A percentile compares a stretch with the other conserved stretches of the same genome.
Evolutionary conservation across 2,113 vertebrate species (phyloP).

Genomic region (Myrmecobius fasciatus): DNA sequence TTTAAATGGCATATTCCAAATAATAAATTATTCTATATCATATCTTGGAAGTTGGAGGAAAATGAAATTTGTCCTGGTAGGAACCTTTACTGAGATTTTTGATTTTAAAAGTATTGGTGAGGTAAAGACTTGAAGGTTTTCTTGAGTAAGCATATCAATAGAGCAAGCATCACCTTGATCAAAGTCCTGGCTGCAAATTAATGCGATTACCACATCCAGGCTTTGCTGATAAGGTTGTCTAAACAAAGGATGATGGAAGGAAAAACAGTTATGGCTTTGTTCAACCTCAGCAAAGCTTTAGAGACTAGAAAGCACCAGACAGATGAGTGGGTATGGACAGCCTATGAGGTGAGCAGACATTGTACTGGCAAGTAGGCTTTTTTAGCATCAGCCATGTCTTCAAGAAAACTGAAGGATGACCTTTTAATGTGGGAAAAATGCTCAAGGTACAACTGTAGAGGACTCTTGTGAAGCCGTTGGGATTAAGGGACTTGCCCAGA

Average conservation of each 20-base stretch:
- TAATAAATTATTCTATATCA: constrained; percentile 53
- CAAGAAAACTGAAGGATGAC: neutral
- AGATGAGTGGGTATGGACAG: too few relatives aligned
- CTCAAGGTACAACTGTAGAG: neutral
- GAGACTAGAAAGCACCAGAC: neutral
- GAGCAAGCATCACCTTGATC: neutral
- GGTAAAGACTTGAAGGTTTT: neutral
- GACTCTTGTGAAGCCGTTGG: too few relatives aligned
- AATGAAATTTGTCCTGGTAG: constrained; percentile 40
- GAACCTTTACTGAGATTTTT: constrained; percentile 17
- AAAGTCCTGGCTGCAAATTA: neutral
- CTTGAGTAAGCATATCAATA: neutral
- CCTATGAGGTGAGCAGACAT: neutral
- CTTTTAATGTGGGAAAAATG: neutral
- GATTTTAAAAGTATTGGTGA: constrained; percentile 19
- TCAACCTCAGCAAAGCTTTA: neutral
- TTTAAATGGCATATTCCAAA: constrained; percentile 53
- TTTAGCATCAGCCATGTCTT: neutral
- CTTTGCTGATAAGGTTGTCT: neutral
- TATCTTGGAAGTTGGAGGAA: constrained; percentile 53
- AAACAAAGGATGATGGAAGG: neutral
- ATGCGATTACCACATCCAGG: fast-evolving
- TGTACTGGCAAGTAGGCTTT: neutral
- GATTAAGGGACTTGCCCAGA: too few relatives aligned
- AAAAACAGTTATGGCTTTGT: neutral